A percentile compares a stretch with the other conserved stretches of the same genome.
phyloP scores from a whole-genome alignment of 2,888 invertebrate species.

The Pharmacophagus antenor region DNA sequence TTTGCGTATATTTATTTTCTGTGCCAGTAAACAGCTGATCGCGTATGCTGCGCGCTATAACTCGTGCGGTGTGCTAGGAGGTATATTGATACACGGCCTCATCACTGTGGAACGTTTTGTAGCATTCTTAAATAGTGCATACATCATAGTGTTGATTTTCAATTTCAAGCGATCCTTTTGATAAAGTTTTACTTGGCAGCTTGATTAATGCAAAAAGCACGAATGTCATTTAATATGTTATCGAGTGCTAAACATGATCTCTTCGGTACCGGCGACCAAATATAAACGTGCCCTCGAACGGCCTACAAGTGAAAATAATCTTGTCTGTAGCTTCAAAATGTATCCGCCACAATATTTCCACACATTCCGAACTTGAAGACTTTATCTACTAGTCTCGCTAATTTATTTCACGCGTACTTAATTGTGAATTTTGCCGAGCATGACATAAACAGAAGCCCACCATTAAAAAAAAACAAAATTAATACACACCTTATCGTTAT shows the following conservation, averaged over 20 bases:
- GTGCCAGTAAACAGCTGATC: constrained; percentile 44
- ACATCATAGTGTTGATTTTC: neutral
- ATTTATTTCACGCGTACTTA: constrained; percentile 22
- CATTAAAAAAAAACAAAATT: no score
- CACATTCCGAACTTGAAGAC: constrained; percentile 52
- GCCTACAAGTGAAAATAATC: constrained; percentile 17
- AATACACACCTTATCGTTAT: neutral
- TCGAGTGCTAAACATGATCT: neutral
- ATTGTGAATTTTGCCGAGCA: constrained; percentile 10
- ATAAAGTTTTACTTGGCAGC: neutral
- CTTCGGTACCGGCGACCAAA: constrained; percentile 3
- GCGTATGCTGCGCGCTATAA: neutral
- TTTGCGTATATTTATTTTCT: constrained; percentile 48
- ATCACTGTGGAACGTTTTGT: constrained; percentile 14
- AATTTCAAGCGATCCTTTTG: neutral
- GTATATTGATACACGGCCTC: neutral
- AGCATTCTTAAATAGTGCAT: neutral
- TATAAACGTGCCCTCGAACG: constrained; percentile 7
- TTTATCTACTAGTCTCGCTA: constrained; percentile 20
- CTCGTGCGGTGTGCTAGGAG: neutral
- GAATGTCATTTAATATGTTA: neutral
- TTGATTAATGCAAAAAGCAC: neutral
- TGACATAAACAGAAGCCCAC: constrained; percentile 11
- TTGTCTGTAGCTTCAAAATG: constrained; percentile 8
- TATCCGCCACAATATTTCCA: constrained; percentile 32